Percentiles rank a stretch among this genome's conserved stretches.
Conservation (phyloP, 2,888 invertebrate species). For the Idaea aversata region DNA sequence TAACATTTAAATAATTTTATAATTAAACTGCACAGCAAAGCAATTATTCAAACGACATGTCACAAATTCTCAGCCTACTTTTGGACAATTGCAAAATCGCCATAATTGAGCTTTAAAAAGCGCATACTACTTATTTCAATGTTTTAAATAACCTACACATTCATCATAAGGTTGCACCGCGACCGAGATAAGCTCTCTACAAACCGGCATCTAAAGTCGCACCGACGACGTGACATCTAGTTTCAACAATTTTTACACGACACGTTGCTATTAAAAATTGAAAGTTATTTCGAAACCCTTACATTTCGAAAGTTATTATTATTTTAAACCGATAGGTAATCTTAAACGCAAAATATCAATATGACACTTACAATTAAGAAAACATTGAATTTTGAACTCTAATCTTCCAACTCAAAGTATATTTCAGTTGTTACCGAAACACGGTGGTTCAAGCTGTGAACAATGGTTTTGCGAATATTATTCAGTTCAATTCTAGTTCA, state of each 20-base stretch:
- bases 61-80: too few species aligned
- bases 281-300: neutral
- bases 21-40: too few species aligned
- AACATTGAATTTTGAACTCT: neutral
- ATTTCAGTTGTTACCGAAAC: constrained; percentile 20
- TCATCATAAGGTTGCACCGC: too few species aligned
- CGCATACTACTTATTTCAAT: too few species aligned
- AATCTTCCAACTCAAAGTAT: neutral
- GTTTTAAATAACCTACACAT: too few species aligned
- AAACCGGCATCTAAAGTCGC: neutral
- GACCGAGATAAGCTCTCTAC: neutral
- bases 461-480: constrained; percentile 73
- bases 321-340: neutral
- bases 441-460: constrained; percentile 63
- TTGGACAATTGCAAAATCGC: too few species aligned
- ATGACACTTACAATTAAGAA: neutral
- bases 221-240: neutral
- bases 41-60: too few species aligned
- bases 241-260: neutral
- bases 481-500: constrained; percentile 57
- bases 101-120: too few species aligned
- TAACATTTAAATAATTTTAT: too few species aligned
- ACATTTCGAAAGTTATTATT: neutral
- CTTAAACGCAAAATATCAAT: neutral
- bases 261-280: neutral